Base-by-base conservation (phyloP, 1,140 invertebrate genomes). In the Drosophila pallidifrons region DNA sequence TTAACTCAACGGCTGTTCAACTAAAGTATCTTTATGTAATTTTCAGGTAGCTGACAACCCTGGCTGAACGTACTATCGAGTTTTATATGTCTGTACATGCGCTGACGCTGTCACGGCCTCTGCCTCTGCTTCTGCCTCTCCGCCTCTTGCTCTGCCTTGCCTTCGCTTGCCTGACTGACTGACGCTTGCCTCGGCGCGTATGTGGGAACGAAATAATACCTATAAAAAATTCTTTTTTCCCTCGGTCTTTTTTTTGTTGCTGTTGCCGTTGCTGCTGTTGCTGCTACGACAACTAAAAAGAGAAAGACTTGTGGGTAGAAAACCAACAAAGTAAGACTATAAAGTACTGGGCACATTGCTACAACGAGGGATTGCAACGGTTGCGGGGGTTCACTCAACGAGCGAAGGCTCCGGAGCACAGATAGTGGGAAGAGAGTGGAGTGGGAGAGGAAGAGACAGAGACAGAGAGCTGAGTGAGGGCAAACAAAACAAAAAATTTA, bases 241-340 rank as follows among this genome's bases (percentile, higher is more conserved):
- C 80, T 64, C 65, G 45, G 70, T 73, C 81, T 89, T 88, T 86
- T 85, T 72, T 76, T 59, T 66, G 57, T 49, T 55, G 55, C 1
- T 8, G 51, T 10, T 10, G 45, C 47, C 63, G 57, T 46, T 57
- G 55, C 60, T 49, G 57, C 77, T 67, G 57, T 13, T 66, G 58
- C 77, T 72, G 72, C 75, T 79, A 75, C 82, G 80, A 83, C 83
- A 88, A 88, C 82, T 83, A 87, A 87, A 88, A 88, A 88, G 85
- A 89, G 85, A 89, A 89, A 89, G 85, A 89, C 85, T 89, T 89
- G 85, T 89, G 85, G 85, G 85, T 89, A 90, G 86, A 89, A 89
- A 89, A 89, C 85, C 85, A 89, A 89, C 85, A 89, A 89, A 88
- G 83, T 88, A 89, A 87, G 83, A 87, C 83, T 88, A 87, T 87